phyloP scores from a whole-genome alignment of 1,140 invertebrate genomes.

The Spodoptera litura region DNA sequence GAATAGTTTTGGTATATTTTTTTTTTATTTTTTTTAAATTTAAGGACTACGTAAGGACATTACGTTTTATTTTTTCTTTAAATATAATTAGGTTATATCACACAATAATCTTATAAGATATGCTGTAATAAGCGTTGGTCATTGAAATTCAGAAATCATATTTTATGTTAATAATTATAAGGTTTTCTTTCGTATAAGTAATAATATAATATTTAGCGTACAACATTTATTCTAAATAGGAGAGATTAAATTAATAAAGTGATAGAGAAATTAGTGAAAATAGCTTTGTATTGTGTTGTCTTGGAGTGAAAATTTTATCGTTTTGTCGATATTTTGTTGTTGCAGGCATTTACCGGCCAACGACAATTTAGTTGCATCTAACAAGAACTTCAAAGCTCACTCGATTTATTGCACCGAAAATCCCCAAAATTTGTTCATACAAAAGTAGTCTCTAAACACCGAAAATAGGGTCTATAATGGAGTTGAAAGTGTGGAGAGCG shows the following conservation, averaged over 20 bases:
- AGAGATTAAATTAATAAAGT: constrained; percentile 18
- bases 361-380: too few species aligned
- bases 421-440: too few species aligned
- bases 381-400: too few species aligned
- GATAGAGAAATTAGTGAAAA: constrained; percentile 31
- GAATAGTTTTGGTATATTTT: constrained; percentile 76
- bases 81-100: constrained; percentile 82
- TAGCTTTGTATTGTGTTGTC: not conserved
- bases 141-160: constrained; percentile 67
- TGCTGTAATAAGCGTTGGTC: constrained; percentile 83
- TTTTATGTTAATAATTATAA: constrained; percentile 35
- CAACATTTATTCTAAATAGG: constrained; percentile 37
- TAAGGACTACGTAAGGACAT: constrained; percentile 79
- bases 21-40: constrained; percentile 64
- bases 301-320: too few species aligned
- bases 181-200: constrained; percentile 43
- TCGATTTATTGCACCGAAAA: too few species aligned
- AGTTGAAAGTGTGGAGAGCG: too few species aligned
- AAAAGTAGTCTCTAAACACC: too few species aligned
- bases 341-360: too few species aligned
- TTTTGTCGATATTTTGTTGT: too few species aligned
- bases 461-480: too few species aligned
- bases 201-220: constrained; percentile 44
- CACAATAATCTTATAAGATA: constrained; percentile 83
- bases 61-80: constrained; percentile 55